Percentiles rank a stretch among this genome's conserved stretches.
phyloP scores from a whole-genome alignment of 2,797 vertebrate genomes.

The Rhyacichthys aspro region DNA sequence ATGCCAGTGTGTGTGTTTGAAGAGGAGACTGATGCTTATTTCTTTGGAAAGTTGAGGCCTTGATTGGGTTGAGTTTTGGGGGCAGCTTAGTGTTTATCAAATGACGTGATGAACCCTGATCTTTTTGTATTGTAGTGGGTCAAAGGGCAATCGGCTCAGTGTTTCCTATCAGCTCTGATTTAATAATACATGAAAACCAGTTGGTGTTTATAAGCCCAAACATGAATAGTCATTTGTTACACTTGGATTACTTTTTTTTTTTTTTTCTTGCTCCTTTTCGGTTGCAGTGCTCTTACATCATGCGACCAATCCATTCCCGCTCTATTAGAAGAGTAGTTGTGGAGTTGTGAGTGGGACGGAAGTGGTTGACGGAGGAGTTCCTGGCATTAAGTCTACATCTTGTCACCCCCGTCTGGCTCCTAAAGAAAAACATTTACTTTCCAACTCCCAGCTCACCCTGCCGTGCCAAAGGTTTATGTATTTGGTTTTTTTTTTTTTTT shows the following conservation, averaged over 20 bases:
- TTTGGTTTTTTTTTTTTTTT: constrained; percentile 53
- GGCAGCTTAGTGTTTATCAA: no score
- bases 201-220: constrained; percentile 13
- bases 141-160: background rate
- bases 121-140: background rate
- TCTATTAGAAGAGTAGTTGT: constrained; percentile 6
- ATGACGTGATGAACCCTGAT: no score
- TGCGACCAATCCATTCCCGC: constrained; percentile 37
- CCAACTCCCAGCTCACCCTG: constrained; percentile 46
- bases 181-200: constrained; percentile 10
- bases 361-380: constrained; percentile 2
- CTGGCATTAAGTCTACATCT: constrained; percentile 30
- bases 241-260: constrained; percentile 21
- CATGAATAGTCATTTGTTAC: constrained; percentile 47
- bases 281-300: constrained; percentile 68
- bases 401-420: constrained; percentile 21
- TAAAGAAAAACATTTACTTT: constrained; percentile 64
- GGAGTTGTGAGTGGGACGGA: background rate
- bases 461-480: constrained; percentile 59
- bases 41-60: no score
- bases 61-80: no score
- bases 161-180: background rate
- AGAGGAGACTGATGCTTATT: no score
- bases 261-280: no score
- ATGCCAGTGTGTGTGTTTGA: no score